Base-by-base conservation (phyloP, 2,113 vertebrate species). In the Oreochromis aureus region DNA sequence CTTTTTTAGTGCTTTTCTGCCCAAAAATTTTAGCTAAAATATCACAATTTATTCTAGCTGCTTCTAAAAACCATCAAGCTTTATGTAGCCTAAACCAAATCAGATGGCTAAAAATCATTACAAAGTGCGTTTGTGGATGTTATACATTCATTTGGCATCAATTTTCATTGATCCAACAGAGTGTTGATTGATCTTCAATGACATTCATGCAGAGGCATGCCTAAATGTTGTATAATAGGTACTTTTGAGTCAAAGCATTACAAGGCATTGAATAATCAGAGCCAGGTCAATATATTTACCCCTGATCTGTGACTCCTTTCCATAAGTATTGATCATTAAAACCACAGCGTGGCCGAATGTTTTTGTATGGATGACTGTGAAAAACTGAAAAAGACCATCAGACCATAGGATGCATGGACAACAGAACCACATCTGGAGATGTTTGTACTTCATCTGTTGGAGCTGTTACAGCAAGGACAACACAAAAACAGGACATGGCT, bases 261-360 rank as follows among this genome's bases (percentile, higher is more conserved):
- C 81, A 84, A 63, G 44, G 79, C 87, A 94, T 92, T 91, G 61
- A 92, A 93, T 93, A 92, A 94, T 91, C 80, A 84, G 80, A 85
- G 81, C 11, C 10, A 53, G 71, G 92, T 87, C 87, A 91, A 92
- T 87, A 34, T 7, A 53, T 73, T 93, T 76, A 91, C 87, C 86
- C 19, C 58, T 86, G 71, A 80, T 55, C 85, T 88, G 8, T 83
- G 80, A 92, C 85, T 86, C 44, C n/a, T 86, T 63, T 78, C 46
- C 13, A 61, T 39, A 41, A 86, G 76, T 22, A 81, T 61, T 90
- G 90, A 95, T 86, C 63, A 56, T 24, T 84, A 51, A 93, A 84
- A 30, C 46, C 46, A 13, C 46, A 32, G 71, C 6, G 59, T 3
- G 5, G 5, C 3, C 2, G 8, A 8, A 66, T 81, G n/a, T 84